Percentiles rank a stretch among this genome's conserved stretches.
These are phyloP conservation scores for Portevinia maculata DNA, from an alignment of 2,888 invertebrate genomes.

Conservation along the genomic window DNA sequence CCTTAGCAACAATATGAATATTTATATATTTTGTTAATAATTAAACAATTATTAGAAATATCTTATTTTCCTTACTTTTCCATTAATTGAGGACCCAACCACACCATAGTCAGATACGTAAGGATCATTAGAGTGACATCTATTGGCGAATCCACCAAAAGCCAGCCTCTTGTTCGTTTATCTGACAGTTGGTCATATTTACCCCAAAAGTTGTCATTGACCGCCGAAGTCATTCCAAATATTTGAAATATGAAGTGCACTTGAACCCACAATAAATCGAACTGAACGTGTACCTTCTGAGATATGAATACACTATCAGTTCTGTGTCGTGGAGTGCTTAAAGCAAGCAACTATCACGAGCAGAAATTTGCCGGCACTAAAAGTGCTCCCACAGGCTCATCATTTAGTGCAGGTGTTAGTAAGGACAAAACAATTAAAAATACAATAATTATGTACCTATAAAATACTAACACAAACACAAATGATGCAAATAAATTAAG, in stretches of 20 bases:
- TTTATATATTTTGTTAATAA: conserved; percentile 25
- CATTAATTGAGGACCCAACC: conserved; percentile 92
- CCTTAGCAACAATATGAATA: conserved; percentile 74
- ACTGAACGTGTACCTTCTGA: conserved; percentile 1
- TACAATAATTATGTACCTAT: no score
- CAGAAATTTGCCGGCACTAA: no score
- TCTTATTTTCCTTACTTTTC: conserved; percentile 82
- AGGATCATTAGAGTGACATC: conserved; percentile 88
- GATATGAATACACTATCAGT: no score
- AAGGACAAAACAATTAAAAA: no score
- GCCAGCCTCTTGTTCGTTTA: conserved; percentile 92
- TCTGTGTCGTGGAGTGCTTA: no score
- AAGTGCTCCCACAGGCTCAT: no score
- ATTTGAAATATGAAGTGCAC: neutral
- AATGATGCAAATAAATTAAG: no score
- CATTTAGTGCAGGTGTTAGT: no score
- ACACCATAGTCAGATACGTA: conserved; percentile 90
- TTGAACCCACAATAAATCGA: neutral
- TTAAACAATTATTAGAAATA: neutral
- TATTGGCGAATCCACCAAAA: conserved; percentile 91
- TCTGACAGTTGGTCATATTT: conserved; percentile 83
- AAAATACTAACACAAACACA: no score
- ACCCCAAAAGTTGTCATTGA: conserved; percentile 24
- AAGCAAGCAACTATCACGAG: no score
- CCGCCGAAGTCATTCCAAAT: conserved; percentile 9